A percentile compares a stretch with the other conserved stretches of the same genome.
These are phyloP conservation scores for Gambusia holbrooki DNA, from an alignment of 2,113 vertebrate species.

Conservation along the genomic window DNA sequence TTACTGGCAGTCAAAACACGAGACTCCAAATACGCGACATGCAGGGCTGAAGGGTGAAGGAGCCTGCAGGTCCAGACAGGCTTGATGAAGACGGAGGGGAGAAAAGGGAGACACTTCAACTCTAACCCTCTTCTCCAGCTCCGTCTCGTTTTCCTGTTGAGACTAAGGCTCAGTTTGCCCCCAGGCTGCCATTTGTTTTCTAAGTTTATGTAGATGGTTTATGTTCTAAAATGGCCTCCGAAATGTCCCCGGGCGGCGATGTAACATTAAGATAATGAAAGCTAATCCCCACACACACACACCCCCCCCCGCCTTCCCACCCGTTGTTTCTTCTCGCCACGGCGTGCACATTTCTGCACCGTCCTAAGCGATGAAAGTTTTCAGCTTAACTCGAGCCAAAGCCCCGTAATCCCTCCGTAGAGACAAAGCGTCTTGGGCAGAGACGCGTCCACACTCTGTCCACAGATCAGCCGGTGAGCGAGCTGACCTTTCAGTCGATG, in stretches of 20 bases:
- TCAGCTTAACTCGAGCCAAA: constrained; percentile 19
- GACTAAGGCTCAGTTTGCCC: constrained; percentile 43
- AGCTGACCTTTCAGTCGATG: constrained; percentile 47
- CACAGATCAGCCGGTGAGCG: constrained; percentile 25
- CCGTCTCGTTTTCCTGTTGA: constrained; percentile 49
- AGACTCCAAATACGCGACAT: neutral
- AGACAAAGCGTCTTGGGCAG: constrained; percentile 35
- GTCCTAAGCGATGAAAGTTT: constrained; percentile 24
- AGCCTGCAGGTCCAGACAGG: constrained; percentile 59
- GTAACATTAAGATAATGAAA: constrained; percentile 49
- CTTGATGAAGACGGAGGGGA: constrained; percentile 19
- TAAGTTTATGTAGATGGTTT: constrained; percentile 63
- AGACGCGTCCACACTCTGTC: constrained; percentile 40
- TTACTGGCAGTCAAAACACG: neutral
- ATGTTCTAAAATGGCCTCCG: constrained; percentile 43
- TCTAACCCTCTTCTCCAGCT: constrained; percentile 59
- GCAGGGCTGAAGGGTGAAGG: constrained; percentile 8
- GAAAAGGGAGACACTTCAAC: constrained; percentile 43
- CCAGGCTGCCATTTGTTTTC: constrained; percentile 32
- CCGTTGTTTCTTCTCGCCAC: constrained; percentile 22
- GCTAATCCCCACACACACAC: too few species aligned
- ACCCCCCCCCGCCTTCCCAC: neutral
- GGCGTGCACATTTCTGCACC: constrained; percentile 1
- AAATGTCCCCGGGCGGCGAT: constrained; percentile 30
- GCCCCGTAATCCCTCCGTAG: constrained; percentile 4